phyloP scores from a whole-genome alignment of 2,888 invertebrate species.

The Diarsia brunnea region DNA sequence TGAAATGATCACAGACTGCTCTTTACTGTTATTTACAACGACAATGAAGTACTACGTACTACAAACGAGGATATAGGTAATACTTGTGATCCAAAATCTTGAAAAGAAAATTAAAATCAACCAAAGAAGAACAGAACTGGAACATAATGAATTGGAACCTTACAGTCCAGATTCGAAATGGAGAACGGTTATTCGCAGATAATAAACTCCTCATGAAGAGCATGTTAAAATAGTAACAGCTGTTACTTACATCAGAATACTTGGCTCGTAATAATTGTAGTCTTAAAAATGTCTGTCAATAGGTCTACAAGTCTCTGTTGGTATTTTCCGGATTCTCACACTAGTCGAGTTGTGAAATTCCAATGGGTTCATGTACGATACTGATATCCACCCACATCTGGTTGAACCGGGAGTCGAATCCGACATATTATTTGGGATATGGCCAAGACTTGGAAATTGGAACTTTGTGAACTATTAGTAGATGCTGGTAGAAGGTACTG shows the following conservation, averaged over 20 bases:
- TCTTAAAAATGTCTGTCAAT: background rate
- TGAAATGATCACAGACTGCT: slow-evolving; percentile 71
- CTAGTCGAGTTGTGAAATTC: slow-evolving; percentile 30
- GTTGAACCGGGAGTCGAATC: slow-evolving; percentile 31
- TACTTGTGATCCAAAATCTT: background rate
- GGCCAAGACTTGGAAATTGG: slow-evolving; percentile 47
- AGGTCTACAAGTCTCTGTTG: background rate
- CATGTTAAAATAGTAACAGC: background rate
- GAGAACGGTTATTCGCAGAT: background rate
- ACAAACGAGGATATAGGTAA: background rate
- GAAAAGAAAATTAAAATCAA: background rate
- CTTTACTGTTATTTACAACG: slow-evolving; percentile 64
- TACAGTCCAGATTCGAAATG: background rate
- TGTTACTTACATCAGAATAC: background rate
- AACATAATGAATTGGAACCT: background rate
- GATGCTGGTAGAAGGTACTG: slow-evolving; percentile 22
- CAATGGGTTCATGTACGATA: slow-evolving; percentile 31
- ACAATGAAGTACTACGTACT: slow-evolving; percentile 20
- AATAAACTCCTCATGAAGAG: background rate
- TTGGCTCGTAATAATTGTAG: background rate
- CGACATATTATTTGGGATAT: slow-evolving; percentile 48
- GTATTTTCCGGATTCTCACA: slow-evolving; percentile 2
- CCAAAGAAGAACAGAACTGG: background rate
- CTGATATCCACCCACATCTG: slow-evolving; percentile 49
- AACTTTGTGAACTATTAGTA: slow-evolving; percentile 32